Percentiles rank a stretch among this genome's conserved stretches.
Evolutionary conservation across 2,888 invertebrate species (phyloP).

Genomic region (Falcaria lacertinaria): DNA sequence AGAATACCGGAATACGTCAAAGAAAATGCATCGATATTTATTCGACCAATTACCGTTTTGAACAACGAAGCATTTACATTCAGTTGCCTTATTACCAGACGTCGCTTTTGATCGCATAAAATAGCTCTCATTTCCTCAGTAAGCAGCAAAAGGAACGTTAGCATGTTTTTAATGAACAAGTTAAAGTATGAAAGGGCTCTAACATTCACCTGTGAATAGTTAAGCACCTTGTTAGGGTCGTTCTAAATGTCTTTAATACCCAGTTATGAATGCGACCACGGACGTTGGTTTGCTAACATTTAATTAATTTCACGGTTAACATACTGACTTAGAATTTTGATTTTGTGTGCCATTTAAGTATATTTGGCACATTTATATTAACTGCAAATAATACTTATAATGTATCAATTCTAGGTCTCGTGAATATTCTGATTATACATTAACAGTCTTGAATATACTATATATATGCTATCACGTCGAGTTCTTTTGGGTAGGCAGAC

Average conservation of each 20-base stretch:
- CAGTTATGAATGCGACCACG: slow-evolving; percentile 38
- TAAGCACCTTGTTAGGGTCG: slow-evolving; percentile 63
- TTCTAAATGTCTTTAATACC: slow-evolving; percentile 63
- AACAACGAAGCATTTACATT: slow-evolving; percentile 25
- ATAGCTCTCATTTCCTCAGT: slow-evolving; percentile 45
- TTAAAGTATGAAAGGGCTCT: slow-evolving; percentile 50
- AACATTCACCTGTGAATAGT: slow-evolving; percentile 58
- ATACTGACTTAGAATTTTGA: slow-evolving; percentile 26
- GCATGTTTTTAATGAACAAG: slow-evolving; percentile 62
- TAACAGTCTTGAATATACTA: too few species aligned
- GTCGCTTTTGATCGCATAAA: slow-evolving; percentile 47
- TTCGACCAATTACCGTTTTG: slow-evolving; percentile 33
- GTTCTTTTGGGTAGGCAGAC: too few species aligned
- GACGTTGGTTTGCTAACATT: slow-evolving; percentile 37
- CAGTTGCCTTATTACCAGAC: slow-evolving; percentile 47
- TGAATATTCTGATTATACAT: too few species aligned
- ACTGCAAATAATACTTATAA: too few species aligned
- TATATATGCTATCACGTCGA: too few species aligned
- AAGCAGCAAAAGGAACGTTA: slow-evolving; percentile 44
- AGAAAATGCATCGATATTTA: slow-evolving; percentile 10
- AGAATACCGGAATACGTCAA: neutral
- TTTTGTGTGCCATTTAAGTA: too few species aligned
- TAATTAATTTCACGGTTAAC: slow-evolving; percentile 39
- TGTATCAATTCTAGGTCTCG: too few species aligned
- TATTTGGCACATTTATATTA: too few species aligned